Percentiles rank a stretch among this genome's conserved stretches.
These are phyloP conservation scores for Heliconius erato DNA, from an alignment of 2,888 invertebrate genomes.

Conservation along the genomic window DNA sequence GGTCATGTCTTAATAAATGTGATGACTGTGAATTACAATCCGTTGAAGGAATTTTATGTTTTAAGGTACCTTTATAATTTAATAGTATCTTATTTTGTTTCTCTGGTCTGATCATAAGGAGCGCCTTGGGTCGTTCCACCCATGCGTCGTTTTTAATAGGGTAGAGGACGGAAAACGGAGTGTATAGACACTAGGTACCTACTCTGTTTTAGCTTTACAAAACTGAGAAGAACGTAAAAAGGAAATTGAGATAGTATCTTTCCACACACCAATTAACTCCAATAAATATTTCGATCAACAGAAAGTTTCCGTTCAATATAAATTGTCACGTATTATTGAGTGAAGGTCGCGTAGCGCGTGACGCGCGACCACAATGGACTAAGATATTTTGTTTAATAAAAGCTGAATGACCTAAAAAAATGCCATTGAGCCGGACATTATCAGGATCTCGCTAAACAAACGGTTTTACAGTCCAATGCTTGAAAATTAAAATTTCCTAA, in stretches of 20 bases:
- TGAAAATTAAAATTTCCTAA: background rate
- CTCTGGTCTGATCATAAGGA: too few species aligned
- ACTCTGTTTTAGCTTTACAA: too few species aligned
- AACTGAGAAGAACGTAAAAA: too few species aligned
- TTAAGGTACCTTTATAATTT: background rate
- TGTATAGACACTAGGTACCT: too few species aligned
- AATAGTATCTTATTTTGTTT: too few species aligned
- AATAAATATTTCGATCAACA: conserved; percentile 42
- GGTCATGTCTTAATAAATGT: background rate
- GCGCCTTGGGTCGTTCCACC: too few species aligned
- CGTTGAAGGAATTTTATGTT: background rate
- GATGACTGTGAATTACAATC: background rate
- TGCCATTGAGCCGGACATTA: background rate
- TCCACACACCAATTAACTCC: conserved; percentile 30
- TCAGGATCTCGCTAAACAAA: conserved; percentile 21
- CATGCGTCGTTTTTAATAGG: too few species aligned
- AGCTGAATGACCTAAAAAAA: background rate
- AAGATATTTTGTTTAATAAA: conserved; percentile 9
- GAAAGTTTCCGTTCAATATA: conserved; percentile 37
- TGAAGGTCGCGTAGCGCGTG: conserved; percentile 34
- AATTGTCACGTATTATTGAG: conserved; percentile 29
- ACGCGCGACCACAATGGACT: conserved; percentile 10
- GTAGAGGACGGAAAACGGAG: too few species aligned
- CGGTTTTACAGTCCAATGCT: background rate
- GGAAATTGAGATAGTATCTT: background rate